These are phyloP conservation scores for Xenopus petersii DNA, from an alignment of 2,797 vertebrate genomes.

Conservation along the genomic window DNA sequence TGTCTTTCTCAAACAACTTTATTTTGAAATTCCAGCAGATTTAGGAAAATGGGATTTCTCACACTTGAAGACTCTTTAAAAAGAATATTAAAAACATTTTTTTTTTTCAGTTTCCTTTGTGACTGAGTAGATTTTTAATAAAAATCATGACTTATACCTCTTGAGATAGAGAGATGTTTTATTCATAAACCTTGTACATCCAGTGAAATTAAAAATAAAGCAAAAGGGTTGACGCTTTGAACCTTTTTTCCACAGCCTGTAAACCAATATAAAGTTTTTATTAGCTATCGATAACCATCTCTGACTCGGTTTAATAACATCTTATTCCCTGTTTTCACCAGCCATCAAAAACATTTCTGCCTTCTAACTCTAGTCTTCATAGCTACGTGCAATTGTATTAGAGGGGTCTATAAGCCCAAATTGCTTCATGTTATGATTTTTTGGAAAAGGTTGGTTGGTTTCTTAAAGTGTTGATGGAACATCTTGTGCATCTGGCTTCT, in stretches of 20 bases:
- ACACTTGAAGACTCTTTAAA: no score
- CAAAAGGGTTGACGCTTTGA: conserved; percentile 70
- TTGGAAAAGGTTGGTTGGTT: conserved; percentile 68
- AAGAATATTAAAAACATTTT: no score
- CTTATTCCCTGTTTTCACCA: conserved; percentile 78
- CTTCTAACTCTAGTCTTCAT: conserved; percentile 70
- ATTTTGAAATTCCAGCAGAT: neutral
- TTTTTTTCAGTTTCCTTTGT: neutral
- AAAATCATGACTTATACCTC: conserved; percentile 67
- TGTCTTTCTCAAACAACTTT: neutral
- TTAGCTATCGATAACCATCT: conserved; percentile 82
- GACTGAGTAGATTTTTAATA: neutral
- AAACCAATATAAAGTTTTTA: conserved; percentile 81
- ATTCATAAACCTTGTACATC: conserved; percentile 69
- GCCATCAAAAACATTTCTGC: conserved; percentile 81
- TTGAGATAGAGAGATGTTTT: conserved; percentile 70
- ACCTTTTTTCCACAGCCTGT: conserved; percentile 74
- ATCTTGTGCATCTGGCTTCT: conserved; percentile 76
- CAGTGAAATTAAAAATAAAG: conserved; percentile 73
- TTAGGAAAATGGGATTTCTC: neutral
- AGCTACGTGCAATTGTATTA: conserved; percentile 77
- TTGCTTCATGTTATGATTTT: conserved; percentile 80
- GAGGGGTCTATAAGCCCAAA: conserved; percentile 79
- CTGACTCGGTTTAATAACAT: conserved; percentile 80
- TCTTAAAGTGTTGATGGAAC: conserved; percentile 71